These are phyloP conservation scores for Stegastes partitus DNA, from an alignment of 2,113 vertebrate species.

Conservation along the genomic window DNA sequence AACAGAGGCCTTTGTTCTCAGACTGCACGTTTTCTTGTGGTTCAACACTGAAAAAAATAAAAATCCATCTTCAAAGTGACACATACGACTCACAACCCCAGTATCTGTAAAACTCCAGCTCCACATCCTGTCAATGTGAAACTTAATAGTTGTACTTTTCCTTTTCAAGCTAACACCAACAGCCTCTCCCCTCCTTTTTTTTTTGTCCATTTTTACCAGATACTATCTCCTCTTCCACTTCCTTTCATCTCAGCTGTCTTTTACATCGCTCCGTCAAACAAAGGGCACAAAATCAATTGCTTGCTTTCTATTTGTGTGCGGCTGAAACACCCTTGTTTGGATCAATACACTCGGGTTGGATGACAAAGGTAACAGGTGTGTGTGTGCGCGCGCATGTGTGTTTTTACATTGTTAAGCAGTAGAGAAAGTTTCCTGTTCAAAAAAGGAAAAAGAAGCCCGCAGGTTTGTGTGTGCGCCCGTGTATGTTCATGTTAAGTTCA, in stretches of 20 bases:
- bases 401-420: slow-evolving; percentile 27
- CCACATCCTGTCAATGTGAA: background rate
- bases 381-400: slow-evolving; percentile 36
- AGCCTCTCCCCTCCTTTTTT: slow-evolving; percentile 8
- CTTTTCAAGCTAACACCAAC: background rate
- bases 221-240: slow-evolving; percentile 20
- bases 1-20: no score
- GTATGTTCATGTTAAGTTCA: background rate
- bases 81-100: background rate
- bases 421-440: slow-evolving; percentile 24
- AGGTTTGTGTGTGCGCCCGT: background rate
- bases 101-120: background rate
- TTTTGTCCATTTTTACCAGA: slow-evolving; percentile 10
- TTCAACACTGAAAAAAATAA: no score
- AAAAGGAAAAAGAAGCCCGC: background rate
- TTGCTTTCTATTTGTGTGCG: slow-evolving; percentile 61
- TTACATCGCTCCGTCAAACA: slow-evolving; percentile 62
- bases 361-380: slow-evolving; percentile 54
- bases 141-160: background rate
- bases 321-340: slow-evolving; percentile 40
- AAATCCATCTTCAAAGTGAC: background rate
- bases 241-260: slow-evolving; percentile 57
- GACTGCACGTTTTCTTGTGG: no score
- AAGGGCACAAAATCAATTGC: slow-evolving; percentile 75
- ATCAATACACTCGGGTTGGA: slow-evolving; percentile 68